phyloP scores from a whole-genome alignment of 1,140 invertebrate species.

The Lepidurus arcticus region DNA sequence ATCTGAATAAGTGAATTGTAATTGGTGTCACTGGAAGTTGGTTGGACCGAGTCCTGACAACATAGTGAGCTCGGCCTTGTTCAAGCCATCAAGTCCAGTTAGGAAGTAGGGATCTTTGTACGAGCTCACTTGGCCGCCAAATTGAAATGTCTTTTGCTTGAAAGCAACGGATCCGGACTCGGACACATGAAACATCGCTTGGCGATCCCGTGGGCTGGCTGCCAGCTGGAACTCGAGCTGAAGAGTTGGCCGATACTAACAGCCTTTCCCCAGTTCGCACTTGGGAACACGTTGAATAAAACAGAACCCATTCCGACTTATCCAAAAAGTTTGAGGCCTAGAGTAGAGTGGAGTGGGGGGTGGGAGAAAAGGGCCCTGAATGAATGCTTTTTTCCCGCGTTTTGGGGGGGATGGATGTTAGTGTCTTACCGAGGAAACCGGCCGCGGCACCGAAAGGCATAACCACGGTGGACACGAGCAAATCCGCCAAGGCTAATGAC shows the following conservation, averaged over 20 bases:
- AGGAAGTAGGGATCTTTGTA: not conserved
- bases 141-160: not conserved
- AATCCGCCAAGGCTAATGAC: slow-evolving; percentile 85
- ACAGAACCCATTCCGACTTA: not conserved
- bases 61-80: not conserved
- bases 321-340: not conserved
- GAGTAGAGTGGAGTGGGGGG: not conserved
- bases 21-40: too few relatives aligned
- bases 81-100: not conserved
- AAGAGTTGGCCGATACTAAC: not conserved
- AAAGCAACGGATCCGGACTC: not conserved
- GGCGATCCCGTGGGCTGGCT: not conserved
- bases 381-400: slow-evolving; percentile 26
- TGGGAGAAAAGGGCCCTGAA: slow-evolving; percentile 25
- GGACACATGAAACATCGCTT: slow-evolving; percentile 4
- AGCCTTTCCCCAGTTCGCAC: not conserved
- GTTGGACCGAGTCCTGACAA: too few relatives aligned
- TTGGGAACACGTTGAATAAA: not conserved
- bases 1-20: too few relatives aligned
- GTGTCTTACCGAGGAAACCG: slow-evolving; percentile 71
- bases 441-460: slow-evolving; percentile 84
- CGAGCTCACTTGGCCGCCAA: not conserved
- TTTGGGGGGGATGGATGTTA: slow-evolving; percentile 12
- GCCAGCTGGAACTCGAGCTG: not conserved
- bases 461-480: slow-evolving; percentile 82